Evolutionary conservation across 2,113 vertebrate genomes (phyloP).

Genomic region (Bos javanicus): DNA sequence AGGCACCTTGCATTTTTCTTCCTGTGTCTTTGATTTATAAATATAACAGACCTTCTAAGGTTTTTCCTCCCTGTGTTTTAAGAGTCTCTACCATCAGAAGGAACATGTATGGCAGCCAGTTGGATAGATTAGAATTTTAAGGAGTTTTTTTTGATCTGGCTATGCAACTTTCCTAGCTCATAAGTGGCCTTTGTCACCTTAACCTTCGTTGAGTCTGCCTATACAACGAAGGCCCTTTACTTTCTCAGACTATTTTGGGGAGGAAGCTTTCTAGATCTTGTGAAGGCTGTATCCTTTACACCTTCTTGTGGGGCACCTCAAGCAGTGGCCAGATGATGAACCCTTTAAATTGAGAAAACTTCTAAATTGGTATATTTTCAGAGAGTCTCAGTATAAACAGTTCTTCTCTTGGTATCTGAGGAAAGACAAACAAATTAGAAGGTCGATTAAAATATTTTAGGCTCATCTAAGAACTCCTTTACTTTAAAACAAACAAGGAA

Average conservation of each 20-base stretch:
- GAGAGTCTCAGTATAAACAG: too few relatives aligned
- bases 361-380: too few relatives aligned
- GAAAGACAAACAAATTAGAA: not conserved
- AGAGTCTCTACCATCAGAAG: not conserved
- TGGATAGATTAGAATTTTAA: not conserved
- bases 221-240: too few relatives aligned
- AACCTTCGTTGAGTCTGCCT: too few relatives aligned
- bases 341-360: too few relatives aligned
- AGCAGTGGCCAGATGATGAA: too few relatives aligned
- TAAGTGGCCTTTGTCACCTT: too few relatives aligned
- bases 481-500: not conserved
- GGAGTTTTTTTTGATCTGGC: not conserved
- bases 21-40: not conserved
- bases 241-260: too few relatives aligned
- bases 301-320: too few relatives aligned
- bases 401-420: too few relatives aligned
- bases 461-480: not conserved
- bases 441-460: not conserved
- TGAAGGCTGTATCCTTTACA: too few relatives aligned
- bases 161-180: not conserved
- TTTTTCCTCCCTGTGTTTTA: not conserved
- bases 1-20: not conserved
- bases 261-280: too few relatives aligned
- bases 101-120: not conserved
- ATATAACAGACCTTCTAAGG: not conserved